Conservation (phyloP, 2,888 invertebrate genomes). For the Pachliopta kotzebuea region DNA sequence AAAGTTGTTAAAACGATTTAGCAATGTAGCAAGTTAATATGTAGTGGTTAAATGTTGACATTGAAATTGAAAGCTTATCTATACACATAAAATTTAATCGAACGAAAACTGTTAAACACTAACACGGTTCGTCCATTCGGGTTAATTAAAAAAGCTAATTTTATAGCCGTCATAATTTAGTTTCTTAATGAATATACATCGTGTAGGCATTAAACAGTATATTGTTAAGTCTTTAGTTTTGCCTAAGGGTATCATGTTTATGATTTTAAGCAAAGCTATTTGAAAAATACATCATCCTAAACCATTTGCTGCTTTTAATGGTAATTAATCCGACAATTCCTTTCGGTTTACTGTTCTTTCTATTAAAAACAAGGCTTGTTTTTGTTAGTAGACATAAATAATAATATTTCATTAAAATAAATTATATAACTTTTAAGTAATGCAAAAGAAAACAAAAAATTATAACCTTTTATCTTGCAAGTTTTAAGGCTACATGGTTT, state of each 20-base stretch:
- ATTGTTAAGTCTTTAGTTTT: not conserved
- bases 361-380: no score
- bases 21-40: conserved; percentile 11
- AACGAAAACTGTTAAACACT: conserved; percentile 3
- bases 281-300: conserved; percentile 15
- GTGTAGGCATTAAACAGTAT: conserved; percentile 10
- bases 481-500: no score
- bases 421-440: no score
- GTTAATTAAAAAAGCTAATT: conserved; percentile 20
- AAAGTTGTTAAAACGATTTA: conserved; percentile 8
- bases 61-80: conserved; percentile 1
- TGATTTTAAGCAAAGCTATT: conserved; percentile 9
- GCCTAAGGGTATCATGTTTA: conserved; percentile 2
- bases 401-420: no score
- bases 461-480: no score
- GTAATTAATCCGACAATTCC: no score
- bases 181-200: conserved; percentile 11
- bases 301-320: conserved; percentile 8
- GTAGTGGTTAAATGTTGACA: not conserved
- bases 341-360: no score
- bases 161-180: conserved; percentile 16
- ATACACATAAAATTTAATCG: conserved; percentile 1
- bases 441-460: no score
- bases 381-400: no score
- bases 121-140: conserved; percentile 13